Evolutionary conservation across 2,888 invertebrate species (phyloP).

Genomic region (Polydrusus cervinus): DNA sequence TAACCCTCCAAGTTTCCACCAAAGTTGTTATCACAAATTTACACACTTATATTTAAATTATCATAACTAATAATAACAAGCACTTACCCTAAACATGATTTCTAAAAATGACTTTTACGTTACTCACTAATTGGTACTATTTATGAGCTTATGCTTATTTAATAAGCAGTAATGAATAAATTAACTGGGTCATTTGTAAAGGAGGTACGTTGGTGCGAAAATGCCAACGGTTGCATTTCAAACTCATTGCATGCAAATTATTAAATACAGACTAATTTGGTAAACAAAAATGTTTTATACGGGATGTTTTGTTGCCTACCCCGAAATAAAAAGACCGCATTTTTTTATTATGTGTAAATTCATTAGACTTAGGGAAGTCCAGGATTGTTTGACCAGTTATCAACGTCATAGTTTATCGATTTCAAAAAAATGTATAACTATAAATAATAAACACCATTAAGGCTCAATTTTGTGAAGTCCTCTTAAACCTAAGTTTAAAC

Average conservation of each 20-base stretch:
- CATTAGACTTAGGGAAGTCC: no score
- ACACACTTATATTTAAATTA: neutral
- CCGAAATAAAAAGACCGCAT: no score
- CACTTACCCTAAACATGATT: constrained; percentile 47
- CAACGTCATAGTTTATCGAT: no score
- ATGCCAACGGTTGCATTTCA: constrained; percentile 23
- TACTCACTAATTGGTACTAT: constrained; percentile 42
- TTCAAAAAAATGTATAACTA: no score
- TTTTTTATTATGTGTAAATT: no score
- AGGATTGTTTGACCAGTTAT: no score
- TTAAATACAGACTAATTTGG: neutral
- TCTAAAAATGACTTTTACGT: neutral
- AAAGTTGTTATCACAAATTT: no score
- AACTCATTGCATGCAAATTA: neutral
- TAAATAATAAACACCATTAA: no score
- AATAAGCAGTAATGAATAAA: constrained; percentile 38
- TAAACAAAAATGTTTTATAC: neutral
- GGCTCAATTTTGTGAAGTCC: no score
- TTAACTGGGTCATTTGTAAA: constrained; percentile 41
- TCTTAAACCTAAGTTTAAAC: no score
- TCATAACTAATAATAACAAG: neutral
- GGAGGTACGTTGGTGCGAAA: constrained; percentile 27
- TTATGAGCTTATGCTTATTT: constrained; percentile 42
- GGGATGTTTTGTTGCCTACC: neutral
- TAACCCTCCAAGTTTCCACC: no score